These are phyloP conservation scores for Tortrix viridana DNA, from an alignment of 2,888 invertebrate species.

Conservation along the genomic window DNA sequence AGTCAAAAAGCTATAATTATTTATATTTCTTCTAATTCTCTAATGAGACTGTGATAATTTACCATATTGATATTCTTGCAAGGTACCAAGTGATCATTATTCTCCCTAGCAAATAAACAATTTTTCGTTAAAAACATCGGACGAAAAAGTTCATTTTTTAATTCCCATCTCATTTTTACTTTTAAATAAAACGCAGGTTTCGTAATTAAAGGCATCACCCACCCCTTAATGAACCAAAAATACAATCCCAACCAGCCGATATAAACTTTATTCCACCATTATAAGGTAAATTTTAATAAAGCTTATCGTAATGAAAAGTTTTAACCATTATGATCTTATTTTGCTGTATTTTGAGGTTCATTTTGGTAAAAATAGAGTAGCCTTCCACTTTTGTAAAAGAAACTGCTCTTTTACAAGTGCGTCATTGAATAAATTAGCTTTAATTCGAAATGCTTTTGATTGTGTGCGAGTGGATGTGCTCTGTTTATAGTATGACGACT, in stretches of 20 bases:
- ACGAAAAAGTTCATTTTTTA: not conserved
- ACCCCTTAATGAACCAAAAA: constrained; percentile 19
- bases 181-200: constrained; percentile 19
- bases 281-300: constrained; percentile 4
- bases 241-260: not conserved
- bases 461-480: too few relatives aligned
- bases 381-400: constrained; percentile 9
- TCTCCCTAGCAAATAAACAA: too few relatives aligned
- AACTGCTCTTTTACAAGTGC: constrained; percentile 17
- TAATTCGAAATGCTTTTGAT: constrained; percentile 1
- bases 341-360: not conserved
- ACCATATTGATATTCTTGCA: too few relatives aligned
- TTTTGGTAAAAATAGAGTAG: too few relatives aligned
- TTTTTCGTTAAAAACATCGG: too few relatives aligned
- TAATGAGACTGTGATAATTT: too few relatives aligned
- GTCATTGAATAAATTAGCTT: constrained; percentile 31
- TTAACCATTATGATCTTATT: not conserved
- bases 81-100: too few relatives aligned
- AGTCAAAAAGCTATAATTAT: too few relatives aligned
- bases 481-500: too few relatives aligned
- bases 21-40: too few relatives aligned
- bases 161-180: constrained; percentile 10
- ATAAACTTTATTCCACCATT: not conserved
- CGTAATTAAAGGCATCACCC: constrained; percentile 14
- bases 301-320: not conserved